Percentiles rank a stretch among this genome's conserved stretches.
Evolutionary conservation across 2,888 invertebrate species (phyloP).

Genomic region (Caenorhabditis sp.): DNA sequence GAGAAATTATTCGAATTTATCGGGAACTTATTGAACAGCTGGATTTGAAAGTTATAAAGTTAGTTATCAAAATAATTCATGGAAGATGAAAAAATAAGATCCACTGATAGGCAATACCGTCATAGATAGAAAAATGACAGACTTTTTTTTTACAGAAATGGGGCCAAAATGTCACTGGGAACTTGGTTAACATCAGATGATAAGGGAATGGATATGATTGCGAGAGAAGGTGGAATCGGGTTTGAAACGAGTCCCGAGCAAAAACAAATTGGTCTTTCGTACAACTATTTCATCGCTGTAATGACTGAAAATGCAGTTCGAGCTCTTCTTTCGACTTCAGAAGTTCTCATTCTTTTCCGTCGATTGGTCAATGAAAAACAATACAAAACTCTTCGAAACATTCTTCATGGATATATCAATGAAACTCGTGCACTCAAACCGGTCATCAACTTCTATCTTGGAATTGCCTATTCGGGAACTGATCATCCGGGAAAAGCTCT

Average conservation of each 20-base stretch:
- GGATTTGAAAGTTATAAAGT: conserved; percentile 31
- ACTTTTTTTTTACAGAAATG: conserved; percentile 16
- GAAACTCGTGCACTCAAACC: conserved; percentile 33
- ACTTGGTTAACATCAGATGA: conserved; percentile 34
- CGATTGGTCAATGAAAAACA: conserved; percentile 16
- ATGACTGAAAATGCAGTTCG: conserved; percentile 25
- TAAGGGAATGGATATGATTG: conserved; percentile 24
- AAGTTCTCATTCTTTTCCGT: conserved; percentile 19
- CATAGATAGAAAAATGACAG: too few relatives aligned
- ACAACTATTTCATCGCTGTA: conserved; percentile 9
- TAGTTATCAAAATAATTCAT: background rate
- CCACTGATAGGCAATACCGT: background rate
- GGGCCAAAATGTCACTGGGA: conserved; percentile 33
- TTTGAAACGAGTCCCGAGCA: background rate
- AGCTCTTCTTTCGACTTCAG: conserved; percentile 29
- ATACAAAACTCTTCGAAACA: conserved; percentile 12
- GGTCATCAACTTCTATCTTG: conserved; percentile 52
- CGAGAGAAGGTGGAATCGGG: conserved; percentile 30
- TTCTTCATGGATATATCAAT: conserved; percentile 32
- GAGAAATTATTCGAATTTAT: conserved; percentile 37
- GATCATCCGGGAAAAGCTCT: conserved; percentile 51
- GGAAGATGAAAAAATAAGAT: too few relatives aligned
- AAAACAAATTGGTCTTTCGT: background rate
- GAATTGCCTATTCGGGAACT: conserved; percentile 55
- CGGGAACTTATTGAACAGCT: conserved; percentile 34